Conservation (phyloP, 2,888 invertebrate species). For the Stenodema calcarata region DNA sequence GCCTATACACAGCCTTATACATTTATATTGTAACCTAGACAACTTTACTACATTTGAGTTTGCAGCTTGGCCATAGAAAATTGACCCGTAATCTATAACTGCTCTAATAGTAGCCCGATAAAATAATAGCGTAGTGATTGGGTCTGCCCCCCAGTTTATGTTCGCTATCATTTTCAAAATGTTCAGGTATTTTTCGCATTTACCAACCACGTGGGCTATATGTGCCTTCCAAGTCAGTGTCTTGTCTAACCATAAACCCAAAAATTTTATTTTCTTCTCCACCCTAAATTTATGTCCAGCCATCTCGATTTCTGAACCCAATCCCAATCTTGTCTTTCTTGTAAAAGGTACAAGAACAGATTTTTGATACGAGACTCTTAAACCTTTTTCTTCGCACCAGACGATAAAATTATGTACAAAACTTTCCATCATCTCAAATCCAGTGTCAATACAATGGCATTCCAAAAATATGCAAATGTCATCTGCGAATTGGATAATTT, state of each 20-base stretch:
- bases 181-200: slow-evolving; percentile 2
- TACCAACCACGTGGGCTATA: not conserved
- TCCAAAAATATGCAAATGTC: not conserved
- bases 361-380: not conserved
- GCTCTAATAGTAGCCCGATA: not conserved
- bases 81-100: not conserved
- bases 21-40: too few species aligned
- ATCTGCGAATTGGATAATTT: not conserved
- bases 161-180: not conserved
- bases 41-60: too few species aligned
- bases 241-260: not conserved
- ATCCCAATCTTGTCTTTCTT: not conserved
- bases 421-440: not conserved
- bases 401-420: too few species aligned
- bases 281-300: not conserved
- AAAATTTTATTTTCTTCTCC: not conserved
- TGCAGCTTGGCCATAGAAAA: too few species aligned
- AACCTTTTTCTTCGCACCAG: not conserved
- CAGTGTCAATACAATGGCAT: not conserved
- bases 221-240: not conserved
- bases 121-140: not conserved
- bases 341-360: not conserved
- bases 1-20: too few species aligned
- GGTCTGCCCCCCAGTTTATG: not conserved
- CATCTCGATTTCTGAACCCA: not conserved